Evolutionary conservation across 2,888 invertebrate genomes (phyloP).

Genomic region (Drosophila cracens): DNA sequence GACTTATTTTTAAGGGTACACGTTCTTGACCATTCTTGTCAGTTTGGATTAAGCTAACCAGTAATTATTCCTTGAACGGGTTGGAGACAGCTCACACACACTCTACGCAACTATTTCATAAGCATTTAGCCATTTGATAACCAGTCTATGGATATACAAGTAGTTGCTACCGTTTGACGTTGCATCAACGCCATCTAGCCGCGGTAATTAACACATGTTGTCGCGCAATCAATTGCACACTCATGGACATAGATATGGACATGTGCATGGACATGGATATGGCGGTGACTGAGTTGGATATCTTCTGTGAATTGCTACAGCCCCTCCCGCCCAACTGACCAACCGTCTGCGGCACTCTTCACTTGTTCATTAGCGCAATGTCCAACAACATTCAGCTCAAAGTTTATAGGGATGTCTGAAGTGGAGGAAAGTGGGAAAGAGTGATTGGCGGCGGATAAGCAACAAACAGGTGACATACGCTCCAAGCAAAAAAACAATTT

Average conservation of each 20-base stretch:
- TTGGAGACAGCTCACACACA: background rate
- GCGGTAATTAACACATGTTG: constrained; percentile 77
- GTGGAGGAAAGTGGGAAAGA: background rate
- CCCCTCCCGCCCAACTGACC: constrained; percentile 29
- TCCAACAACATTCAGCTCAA: constrained; percentile 50
- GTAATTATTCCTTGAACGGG: constrained; percentile 12
- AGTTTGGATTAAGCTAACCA: background rate
- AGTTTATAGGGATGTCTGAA: background rate
- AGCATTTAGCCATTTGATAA: constrained; percentile 34
- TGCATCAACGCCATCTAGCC: constrained; percentile 70
- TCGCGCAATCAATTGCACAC: constrained; percentile 79
- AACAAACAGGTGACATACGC: constrained; percentile 24
- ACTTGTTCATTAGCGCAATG: constrained; percentile 68
- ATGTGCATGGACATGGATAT: constrained; percentile 60
- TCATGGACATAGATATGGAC: constrained; percentile 59
- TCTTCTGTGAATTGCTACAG: constrained; percentile 63
- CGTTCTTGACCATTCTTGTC: constrained; percentile 1
- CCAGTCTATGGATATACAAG: constrained; percentile 25
- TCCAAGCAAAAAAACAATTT: constrained; percentile 19
- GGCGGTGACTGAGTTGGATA: constrained; percentile 51
- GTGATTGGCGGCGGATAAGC: constrained; percentile 33
- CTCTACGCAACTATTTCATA: constrained; percentile 24
- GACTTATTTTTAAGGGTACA: background rate
- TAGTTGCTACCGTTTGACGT: constrained; percentile 61
- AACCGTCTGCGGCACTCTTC: constrained; percentile 32